A percentile compares a stretch with the other conserved stretches of the same genome.
These are phyloP conservation scores for Stenurella melanura DNA, from an alignment of 2,888 invertebrate species.

Conservation along the genomic window DNA sequence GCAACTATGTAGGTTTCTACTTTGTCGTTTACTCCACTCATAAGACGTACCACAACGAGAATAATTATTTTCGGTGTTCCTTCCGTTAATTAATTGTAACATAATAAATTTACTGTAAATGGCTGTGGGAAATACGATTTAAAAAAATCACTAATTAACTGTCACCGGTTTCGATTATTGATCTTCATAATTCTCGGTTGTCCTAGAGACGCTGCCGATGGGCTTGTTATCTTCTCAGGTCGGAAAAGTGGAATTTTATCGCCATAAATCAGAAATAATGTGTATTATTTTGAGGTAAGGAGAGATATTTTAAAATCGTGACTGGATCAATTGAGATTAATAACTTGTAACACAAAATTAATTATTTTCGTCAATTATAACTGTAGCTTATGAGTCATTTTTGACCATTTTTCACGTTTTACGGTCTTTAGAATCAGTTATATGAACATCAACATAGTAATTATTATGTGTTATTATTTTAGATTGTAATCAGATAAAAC, in stretches of 20 bases:
- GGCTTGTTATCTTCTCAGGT: background rate
- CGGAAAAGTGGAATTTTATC: slow-evolving; percentile 1
- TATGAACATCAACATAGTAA: background rate
- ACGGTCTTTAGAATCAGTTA: background rate
- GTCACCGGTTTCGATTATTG: background rate
- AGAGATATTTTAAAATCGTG: slow-evolving; percentile 7
- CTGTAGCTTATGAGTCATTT: background rate
- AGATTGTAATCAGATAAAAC: no score
- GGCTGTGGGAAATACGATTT: background rate
- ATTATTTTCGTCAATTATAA: background rate
- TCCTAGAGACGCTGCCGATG: background rate
- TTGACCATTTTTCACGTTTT: background rate
- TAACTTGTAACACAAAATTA: background rate
- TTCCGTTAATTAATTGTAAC: background rate
- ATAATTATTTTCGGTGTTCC: background rate
- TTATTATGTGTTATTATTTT: background rate
- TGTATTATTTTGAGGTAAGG: slow-evolving; percentile 3
- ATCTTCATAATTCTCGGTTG: background rate
- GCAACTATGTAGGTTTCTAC: background rate
- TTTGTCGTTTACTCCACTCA: slow-evolving; percentile 1
- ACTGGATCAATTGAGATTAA: slow-evolving; percentile 3
- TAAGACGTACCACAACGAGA: background rate
- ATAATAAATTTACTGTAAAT: background rate
- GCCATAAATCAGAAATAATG: slow-evolving; percentile 1
- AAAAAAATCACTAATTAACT: slow-evolving; percentile 1